A percentile compares a stretch with the other conserved stretches of the same genome.
These are phyloP conservation scores for Alviniconcha strummeri DNA, from an alignment of 2,888 invertebrate species.

Conservation along the genomic window DNA sequence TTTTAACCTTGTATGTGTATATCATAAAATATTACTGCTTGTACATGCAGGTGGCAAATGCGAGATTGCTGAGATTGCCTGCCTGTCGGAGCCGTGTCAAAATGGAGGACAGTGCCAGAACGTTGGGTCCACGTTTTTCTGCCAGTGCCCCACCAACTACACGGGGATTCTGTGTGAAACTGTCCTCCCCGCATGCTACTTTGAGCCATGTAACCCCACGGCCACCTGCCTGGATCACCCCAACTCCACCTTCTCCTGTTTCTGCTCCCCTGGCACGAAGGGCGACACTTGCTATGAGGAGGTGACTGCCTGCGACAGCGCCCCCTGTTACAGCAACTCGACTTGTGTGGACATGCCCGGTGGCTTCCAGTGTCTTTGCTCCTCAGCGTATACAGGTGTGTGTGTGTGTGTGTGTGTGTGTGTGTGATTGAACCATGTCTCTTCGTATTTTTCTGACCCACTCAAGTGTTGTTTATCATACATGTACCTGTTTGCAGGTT, in stretches of 20 bases:
- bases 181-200: constrained; percentile 34
- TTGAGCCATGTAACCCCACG: constrained; percentile 45
- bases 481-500: too few relatives aligned
- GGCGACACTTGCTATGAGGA: constrained; percentile 35
- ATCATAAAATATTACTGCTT: too few relatives aligned
- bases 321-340: constrained; percentile 50
- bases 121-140: constrained; percentile 40
- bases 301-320: constrained; percentile 36
- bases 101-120: constrained; percentile 54
- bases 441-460: neutral
- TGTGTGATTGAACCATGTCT: too few relatives aligned
- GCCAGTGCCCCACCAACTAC: constrained; percentile 48
- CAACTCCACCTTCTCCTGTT: constrained; percentile 44
- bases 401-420: neutral
- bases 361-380: constrained; percentile 48
- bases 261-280: constrained; percentile 34
- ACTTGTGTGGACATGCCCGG: constrained; percentile 41
- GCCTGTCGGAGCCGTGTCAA: constrained; percentile 60
- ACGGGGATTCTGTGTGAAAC: constrained; percentile 46
- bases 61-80: constrained; percentile 55
- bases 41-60: constrained; percentile 53
- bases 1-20: too few relatives aligned
- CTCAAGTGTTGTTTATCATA: too few relatives aligned
- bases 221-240: constrained; percentile 46
- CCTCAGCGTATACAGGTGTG: constrained; percentile 46